Base-by-base conservation (phyloP, 2,888 invertebrate genomes). In the Stenchaetothrips biformis region DNA sequence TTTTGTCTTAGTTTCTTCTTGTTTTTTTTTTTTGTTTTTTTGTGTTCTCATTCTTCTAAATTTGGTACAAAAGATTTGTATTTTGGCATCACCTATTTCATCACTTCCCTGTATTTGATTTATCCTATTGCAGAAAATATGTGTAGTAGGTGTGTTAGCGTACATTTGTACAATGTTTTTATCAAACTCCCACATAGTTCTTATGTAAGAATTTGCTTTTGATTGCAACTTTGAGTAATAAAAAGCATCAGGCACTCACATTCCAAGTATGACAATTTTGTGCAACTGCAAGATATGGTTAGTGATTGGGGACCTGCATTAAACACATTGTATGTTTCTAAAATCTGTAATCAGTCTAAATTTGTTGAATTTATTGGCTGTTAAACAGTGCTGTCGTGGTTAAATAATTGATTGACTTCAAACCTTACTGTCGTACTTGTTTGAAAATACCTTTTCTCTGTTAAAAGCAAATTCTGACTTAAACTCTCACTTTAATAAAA, bases 81-180 rank as follows among this genome's bases (percentile, higher is more conserved):
- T 21, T 74, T n/a, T 74, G 67, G 25, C 67, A 67, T 67, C 67
- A 74, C 67, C 11, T 25, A 25, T 7, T 74, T 74, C 67, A 74
- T 74, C 67, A 74, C 67, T 74, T n/a, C 3, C 9, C 3, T 67
- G 21, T 7, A 11, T 18, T 53, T 74, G 67, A 11, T 53, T 16
- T 13, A 9, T 16, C 9, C 53, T 13, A 74, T 21, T n/a, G 21
- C 21, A 25, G 7, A 8, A 0, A 74, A 74, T 25, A 4, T 18
- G 25, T 25, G 21, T 18, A 7, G 67, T 67, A n/a, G 21, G n/a
- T n/a, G 25, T 11, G n/a, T 74, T 25, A 25, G 67, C 8, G 25
- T 25, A 74, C 37, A 37, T 37, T 37, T 37, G 37, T 37, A 74
- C 21, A 25, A 25, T 74, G 21, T 74, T 11, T 4, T 37, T 74